Base-by-base conservation (phyloP, 1,140 invertebrate genomes). In the Scaptodrosophila lebanonensis region DNA sequence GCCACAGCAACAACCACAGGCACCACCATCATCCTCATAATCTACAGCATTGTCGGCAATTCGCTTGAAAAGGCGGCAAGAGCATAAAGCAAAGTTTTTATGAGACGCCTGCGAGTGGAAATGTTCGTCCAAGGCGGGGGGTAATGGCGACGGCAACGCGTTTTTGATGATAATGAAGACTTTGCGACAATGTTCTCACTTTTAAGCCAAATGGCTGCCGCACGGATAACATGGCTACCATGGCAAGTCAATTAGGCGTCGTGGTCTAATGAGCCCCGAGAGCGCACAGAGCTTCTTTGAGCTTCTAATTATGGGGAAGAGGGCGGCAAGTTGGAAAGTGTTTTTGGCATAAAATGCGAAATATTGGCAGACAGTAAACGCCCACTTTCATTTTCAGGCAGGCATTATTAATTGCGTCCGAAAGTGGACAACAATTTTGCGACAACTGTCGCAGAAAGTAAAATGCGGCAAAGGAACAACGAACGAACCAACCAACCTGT, bases 381-480 rank as follows among this genome's bases (percentile, higher is more conserved):
- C 53, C 61, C 76, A 79, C 75, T 79, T 79, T 79, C 75, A 79
- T 79, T 79, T 79, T 79, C 75, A 75, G 73, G 49, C 60, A 11
- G 25, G 75, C 75, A 79, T 79, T 83, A 79, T 79, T 79, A 79
- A 79, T 79, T 82, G 75, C 75, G 75, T 70, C 76, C 70, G 75
- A 79, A 79, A 79, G 75, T 83, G 73, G 72, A 77, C 71, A 65
- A 77, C 71, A 51, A 63, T 71, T 76, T 77, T 66, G 73, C n/a
- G n/a, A 47, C 60, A 47, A 64, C 54, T 45, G 68, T 59, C 59
- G 75, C 73, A 61, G 73, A 77, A 77, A 77, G 73, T 66, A 79
- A 75, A 69, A 68, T 51, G 57, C 43, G 30, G 42, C 43, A 52
- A 75, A 75, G 70, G 70, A 58, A 71, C 66, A 76, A 67, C 58